Percentiles rank a stretch among this genome's conserved stretches.
phyloP scores from a whole-genome alignment of 2,113 vertebrate genomes.

The Coptodon rendalli region DNA sequence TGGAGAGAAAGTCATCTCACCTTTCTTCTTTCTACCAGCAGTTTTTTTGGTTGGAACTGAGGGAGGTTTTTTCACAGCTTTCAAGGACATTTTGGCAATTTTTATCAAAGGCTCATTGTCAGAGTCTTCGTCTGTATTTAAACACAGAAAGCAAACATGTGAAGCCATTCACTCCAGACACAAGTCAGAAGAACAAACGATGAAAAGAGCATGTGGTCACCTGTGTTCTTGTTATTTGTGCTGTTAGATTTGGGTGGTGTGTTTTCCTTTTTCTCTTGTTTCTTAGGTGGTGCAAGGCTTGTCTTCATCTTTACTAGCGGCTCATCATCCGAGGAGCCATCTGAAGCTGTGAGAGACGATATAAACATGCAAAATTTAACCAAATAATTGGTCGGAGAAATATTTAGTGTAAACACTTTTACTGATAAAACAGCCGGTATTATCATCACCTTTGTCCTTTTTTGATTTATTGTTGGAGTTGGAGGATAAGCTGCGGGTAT shows the following conservation, averaged over 20 bases:
- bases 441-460: not conserved
- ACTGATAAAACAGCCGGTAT: not conserved
- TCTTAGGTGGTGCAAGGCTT: not conserved
- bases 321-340: slow-evolving; percentile 46
- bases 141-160: not conserved
- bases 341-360: not conserved
- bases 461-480: not conserved
- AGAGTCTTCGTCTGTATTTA: slow-evolving; percentile 1
- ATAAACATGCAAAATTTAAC: not conserved
- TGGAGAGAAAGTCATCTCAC: not conserved
- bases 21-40: slow-evolving; percentile 5
- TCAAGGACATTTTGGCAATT: not conserved
- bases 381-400: not conserved
- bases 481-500: not conserved
- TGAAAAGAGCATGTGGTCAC: not conserved
- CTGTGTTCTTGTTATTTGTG: slow-evolving; percentile 17
- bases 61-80: not conserved
- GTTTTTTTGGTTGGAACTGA: not conserved
- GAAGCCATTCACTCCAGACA: not conserved
- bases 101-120: slow-evolving; percentile 34
- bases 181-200: not conserved
- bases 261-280: not conserved
- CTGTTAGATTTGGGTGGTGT: not conserved
- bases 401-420: not conserved
- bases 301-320: slow-evolving; percentile 22